phyloP scores from a whole-genome alignment of 1,140 invertebrate species.

The Pseudomyrmex pallidus region DNA sequence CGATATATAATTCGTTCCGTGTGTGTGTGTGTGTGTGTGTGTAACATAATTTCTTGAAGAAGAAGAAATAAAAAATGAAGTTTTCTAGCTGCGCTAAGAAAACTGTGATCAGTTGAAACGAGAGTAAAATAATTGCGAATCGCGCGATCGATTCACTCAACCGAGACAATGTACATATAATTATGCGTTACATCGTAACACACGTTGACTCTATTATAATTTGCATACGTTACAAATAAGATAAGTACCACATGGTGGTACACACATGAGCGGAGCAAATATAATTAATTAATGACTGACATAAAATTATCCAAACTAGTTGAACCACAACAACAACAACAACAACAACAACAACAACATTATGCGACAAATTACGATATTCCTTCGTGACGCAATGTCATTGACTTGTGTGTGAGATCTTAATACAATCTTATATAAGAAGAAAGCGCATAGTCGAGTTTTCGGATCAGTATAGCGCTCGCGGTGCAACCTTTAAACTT shows the following conservation, averaged over 20 bases:
- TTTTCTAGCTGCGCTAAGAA: not conserved
- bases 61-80: slow-evolving; percentile 9
- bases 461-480: not conserved
- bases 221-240: slow-evolving; percentile 48
- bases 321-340: not conserved
- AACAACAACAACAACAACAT: not conserved
- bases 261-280: not conserved
- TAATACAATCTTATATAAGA: not conserved
- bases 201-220: slow-evolving; percentile 20
- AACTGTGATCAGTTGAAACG: slow-evolving; percentile 16
- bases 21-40: not conserved
- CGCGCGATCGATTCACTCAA: not conserved
- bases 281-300: not conserved
- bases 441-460: not conserved
- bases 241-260: slow-evolving; percentile 5
- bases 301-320: slow-evolving; percentile 30
- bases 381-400: not conserved
- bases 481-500: not conserved
- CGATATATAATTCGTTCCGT: slow-evolving; percentile 4
- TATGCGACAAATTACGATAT: not conserved
- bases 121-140: not conserved
- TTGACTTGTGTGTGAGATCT: not conserved
- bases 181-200: slow-evolving; percentile 37
- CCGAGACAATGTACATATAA: slow-evolving; percentile 43
- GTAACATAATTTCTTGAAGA: slow-evolving; percentile 9